Evolutionary conservation across 2,797 vertebrate species (phyloP).

Genomic region (Chrosomus eos): DNA sequence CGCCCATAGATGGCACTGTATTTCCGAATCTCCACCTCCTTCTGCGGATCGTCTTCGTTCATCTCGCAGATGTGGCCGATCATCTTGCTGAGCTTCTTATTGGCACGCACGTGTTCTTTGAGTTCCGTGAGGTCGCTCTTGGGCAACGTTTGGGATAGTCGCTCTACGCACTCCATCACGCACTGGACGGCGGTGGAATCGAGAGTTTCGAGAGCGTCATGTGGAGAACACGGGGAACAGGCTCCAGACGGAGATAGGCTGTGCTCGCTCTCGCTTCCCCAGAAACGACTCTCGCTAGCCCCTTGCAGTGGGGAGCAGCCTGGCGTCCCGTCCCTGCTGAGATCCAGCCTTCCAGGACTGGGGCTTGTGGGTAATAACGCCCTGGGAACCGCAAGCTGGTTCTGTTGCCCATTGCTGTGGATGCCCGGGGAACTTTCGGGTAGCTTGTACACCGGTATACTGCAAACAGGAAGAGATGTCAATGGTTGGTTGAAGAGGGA

Average conservation of each 20-base stretch:
- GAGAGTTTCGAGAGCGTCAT: slow-evolving; percentile 63
- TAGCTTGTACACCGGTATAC: slow-evolving; percentile 96
- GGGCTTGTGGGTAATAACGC: slow-evolving; percentile 80
- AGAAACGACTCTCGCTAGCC: slow-evolving; percentile 61
- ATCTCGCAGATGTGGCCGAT: slow-evolving; percentile 93
- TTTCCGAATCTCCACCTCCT: slow-evolving; percentile 92
- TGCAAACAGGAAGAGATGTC: slow-evolving; percentile 93
- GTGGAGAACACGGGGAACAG: slow-evolving; percentile 35
- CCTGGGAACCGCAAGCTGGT: slow-evolving; percentile 76
- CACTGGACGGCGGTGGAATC: slow-evolving; percentile 88
- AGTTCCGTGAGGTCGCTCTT: slow-evolving; percentile 85
- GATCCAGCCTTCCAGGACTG: slow-evolving; percentile 75
- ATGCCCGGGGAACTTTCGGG: slow-evolving; percentile 74
- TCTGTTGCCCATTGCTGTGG: slow-evolving; percentile 71
- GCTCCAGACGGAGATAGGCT: slow-evolving; percentile 41
- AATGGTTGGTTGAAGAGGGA: slow-evolving; percentile 96
- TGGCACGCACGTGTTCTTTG: slow-evolving; percentile 89
- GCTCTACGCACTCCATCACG: slow-evolving; percentile 91
- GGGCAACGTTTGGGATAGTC: slow-evolving; percentile 85
- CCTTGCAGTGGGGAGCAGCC: slow-evolving; percentile 74
- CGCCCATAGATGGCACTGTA: slow-evolving; percentile 97
- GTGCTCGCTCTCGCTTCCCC: slow-evolving; percentile 42
- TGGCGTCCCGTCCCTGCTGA: slow-evolving; percentile 53
- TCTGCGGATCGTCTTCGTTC: slow-evolving; percentile 36
- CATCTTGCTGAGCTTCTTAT: slow-evolving; percentile 96